Conservation (phyloP, 2,888 invertebrate species). For the Drosophila falleni region DNA sequence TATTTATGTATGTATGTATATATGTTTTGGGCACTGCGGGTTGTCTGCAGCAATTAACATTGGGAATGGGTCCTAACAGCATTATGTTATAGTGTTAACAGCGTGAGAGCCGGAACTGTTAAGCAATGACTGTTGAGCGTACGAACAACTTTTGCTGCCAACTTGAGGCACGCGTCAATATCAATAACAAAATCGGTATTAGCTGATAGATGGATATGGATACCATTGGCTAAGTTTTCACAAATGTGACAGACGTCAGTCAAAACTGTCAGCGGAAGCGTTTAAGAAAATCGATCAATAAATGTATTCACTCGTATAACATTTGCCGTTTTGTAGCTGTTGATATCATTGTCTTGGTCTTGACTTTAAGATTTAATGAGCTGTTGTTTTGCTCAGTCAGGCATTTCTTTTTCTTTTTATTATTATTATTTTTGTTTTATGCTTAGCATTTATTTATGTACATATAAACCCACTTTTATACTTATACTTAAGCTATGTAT, state of each 20-base stretch:
- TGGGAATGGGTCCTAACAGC: constrained; percentile 23
- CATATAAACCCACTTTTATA: constrained; percentile 15
- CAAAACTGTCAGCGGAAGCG: constrained; percentile 65
- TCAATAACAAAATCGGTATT: constrained; percentile 40
- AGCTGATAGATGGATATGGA: constrained; percentile 37
- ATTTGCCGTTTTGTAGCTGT: constrained; percentile 8
- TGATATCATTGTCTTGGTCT: constrained; percentile 26
- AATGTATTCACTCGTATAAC: constrained; percentile 43
- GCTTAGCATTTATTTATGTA: constrained; percentile 43
- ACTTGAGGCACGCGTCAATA: constrained; percentile 38
- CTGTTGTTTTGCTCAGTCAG: constrained; percentile 49
- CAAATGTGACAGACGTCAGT: constrained; percentile 73
- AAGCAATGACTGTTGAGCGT: constrained; percentile 1
- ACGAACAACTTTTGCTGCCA: constrained; percentile 5
- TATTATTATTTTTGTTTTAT: constrained; percentile 20
- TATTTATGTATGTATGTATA: background rate
- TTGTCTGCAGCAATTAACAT: constrained; percentile 28
- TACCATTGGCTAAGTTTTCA: constrained; percentile 44
- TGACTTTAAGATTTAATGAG: constrained; percentile 59
- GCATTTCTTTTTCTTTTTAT: constrained; percentile 29
- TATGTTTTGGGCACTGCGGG: constrained; percentile 20
- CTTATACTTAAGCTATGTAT: constrained; percentile 34
- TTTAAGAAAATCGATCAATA: constrained; percentile 72
- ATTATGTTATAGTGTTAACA: constrained; percentile 25
- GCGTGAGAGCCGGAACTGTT: constrained; percentile 40